Evolutionary conservation across 2,113 vertebrate genomes (phyloP).

Genomic region (Laticauda laticaudata): DNA sequence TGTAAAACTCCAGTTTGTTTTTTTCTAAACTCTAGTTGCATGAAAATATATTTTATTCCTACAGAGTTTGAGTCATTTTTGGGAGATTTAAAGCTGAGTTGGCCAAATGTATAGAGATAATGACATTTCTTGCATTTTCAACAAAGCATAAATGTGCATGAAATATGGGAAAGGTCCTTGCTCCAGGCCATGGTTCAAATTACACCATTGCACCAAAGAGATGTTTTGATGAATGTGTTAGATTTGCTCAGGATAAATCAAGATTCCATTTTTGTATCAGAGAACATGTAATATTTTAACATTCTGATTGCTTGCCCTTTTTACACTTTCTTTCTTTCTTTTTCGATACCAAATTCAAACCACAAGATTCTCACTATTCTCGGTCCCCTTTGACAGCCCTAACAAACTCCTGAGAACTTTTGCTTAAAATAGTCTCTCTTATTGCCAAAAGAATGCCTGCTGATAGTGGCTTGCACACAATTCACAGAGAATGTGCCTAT

Average conservation of each 20-base stretch:
- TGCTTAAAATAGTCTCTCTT: background rate
- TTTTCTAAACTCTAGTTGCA: background rate
- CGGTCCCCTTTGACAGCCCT: background rate
- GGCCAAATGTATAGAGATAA: background rate
- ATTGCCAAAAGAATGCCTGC: background rate
- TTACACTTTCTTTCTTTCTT: background rate
- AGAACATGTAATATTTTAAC: background rate
- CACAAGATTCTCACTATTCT: background rate
- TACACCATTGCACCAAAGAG: background rate
- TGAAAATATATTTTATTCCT: background rate
- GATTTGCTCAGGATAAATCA: constrained; percentile 1
- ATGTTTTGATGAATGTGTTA: background rate
- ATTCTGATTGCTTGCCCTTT: background rate
- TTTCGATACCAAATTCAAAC: background rate
- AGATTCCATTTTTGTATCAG: background rate
- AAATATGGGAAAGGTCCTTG: background rate
- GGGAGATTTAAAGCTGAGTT: background rate
- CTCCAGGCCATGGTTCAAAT: background rate
- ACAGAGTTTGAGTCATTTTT: too few species aligned
- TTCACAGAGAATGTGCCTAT: background rate
- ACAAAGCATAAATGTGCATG: background rate
- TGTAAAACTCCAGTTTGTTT: background rate
- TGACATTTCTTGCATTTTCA: background rate
- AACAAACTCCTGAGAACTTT: background rate
- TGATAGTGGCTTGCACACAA: background rate